Evolutionary conservation across 2,113 vertebrate genomes (phyloP), one percentile per base, ranked within the genome.

Genomic region (Chlorodrepanis virens): DNA sequence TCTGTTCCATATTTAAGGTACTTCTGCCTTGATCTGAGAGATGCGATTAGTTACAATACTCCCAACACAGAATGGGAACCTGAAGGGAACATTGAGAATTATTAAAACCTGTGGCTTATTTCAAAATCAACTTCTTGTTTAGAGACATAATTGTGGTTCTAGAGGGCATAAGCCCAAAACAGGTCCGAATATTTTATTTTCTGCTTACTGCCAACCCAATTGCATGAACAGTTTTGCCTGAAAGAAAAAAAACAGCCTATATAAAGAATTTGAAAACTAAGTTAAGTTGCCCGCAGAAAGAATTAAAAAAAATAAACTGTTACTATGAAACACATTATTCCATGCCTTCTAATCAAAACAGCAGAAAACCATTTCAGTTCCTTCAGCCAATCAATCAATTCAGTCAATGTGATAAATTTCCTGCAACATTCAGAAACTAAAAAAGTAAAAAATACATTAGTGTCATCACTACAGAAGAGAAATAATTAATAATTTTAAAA

Each of bases 121-220:
- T 96, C 70, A 96, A 93, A 94, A 96, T 85, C 59, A 77, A 10
- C 65, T 93, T 91, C 78, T 82, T 6, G 1, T 91, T 94, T 77
- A 61, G 57, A 85, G 39, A 77, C 42, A 63, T 88, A 94, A 67
- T 63, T 77, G 81, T 74, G 71, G 69, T 78, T 93, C 87, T 80
- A 64, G 65, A 65, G 12, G 70, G 69, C 81, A 85, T 47, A 84
- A 72, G 39, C 16, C 20, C 67, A 56, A 85, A 91, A 35, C 35
- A 44, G 59, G 63, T 90, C 33, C 44, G 29, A 87, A 49, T 83
- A 83, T 88, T 93, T 85, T 72, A 22, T 80, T 70, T 93, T 85
- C 60, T 91, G 12, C 39, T 57, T 53, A 44, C 22, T 83, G 47
- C 24, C 86, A 90, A 83, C 12, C 19, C 21, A 76, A 35, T 47